Base-by-base conservation (phyloP, 2,113 vertebrate species). In the Syrmaticus mikado region DNA sequence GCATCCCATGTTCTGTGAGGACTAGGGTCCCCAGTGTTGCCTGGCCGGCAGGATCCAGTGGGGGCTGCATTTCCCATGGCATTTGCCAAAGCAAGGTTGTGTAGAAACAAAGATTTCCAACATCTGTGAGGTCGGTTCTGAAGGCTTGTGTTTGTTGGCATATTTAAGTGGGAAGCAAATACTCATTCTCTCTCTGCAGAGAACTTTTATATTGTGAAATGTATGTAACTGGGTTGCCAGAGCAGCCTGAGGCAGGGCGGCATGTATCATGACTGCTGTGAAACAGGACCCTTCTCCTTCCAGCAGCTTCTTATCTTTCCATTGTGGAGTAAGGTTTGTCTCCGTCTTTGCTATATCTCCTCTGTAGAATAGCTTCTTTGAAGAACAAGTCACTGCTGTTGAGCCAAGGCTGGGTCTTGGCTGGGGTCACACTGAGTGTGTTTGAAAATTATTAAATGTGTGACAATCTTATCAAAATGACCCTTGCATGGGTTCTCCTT, bases 31-130 rank as follows among this genome's bases (percentile, higher is more conserved):
- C 21, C 58, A 82, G 16, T 10, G 38, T 64, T 45, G 38, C 25
- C 34, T 0, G 3, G 46, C 38, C 14, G 6, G 61, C 41, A 58
- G 19, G 19, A 36, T 71, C 36, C 66, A n/a, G 24, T 5, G 5
- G 10, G 87, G 14, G 12, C 9, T 88, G 15, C 22, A 10, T 53
- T 66, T 58, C 52, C 13, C 21, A 18, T 1, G 7, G 52, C 18
- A 40, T 57, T 68, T 70, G 32, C 38, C 1, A 9, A 72, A 60
- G 4, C 3, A 64, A 28, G 0, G 0, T 3, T 32, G 25, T 20
- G 38, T 20, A 64, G 58, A 60, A 61, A 38, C 38, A 87, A 72
- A 64, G 71, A 34, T 30, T 36, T 43, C 46, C 67, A 36, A 0
- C 4, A 30, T 46, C 62, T 36, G 9, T 34, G 21, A 77, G 36